Evolutionary conservation across 2,888 invertebrate species (phyloP).

Genomic region (Scaptomyza caliginosa): DNA sequence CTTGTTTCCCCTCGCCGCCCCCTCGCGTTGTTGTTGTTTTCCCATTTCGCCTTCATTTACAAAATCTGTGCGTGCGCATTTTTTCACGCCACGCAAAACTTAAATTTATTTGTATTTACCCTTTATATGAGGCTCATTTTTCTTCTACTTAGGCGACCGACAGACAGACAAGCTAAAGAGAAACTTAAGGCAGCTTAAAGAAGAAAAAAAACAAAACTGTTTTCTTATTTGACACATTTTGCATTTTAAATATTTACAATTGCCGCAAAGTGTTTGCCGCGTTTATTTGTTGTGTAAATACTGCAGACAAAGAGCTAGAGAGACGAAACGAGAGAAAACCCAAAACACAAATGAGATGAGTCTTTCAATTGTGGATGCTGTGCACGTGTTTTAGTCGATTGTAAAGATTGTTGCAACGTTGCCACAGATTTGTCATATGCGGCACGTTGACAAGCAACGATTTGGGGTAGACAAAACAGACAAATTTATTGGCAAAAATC

Average conservation of each 20-base stretch:
- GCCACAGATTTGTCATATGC: slow-evolving; percentile 55
- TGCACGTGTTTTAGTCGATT: slow-evolving; percentile 58
- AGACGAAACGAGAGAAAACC: background rate
- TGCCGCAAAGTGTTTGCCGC: slow-evolving; percentile 70
- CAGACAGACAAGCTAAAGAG: slow-evolving; percentile 46
- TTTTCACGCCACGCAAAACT: slow-evolving; percentile 76
- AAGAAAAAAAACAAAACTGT: slow-evolving; percentile 55
- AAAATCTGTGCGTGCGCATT: slow-evolving; percentile 77
- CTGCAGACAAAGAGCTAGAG: background rate
- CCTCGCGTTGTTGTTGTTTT: slow-evolving; percentile 16
- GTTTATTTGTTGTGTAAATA: slow-evolving; percentile 66
- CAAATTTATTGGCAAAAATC: slow-evolving; percentile 62
- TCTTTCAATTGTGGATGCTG: slow-evolving; percentile 62
- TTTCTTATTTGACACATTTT: slow-evolving; percentile 73
- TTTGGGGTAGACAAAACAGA: slow-evolving; percentile 19
- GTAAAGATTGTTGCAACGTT: slow-evolving; percentile 28
- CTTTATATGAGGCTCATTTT: slow-evolving; percentile 75
- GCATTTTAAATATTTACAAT: slow-evolving; percentile 78
- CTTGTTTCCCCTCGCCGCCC: background rate
- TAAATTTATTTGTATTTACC: slow-evolving; percentile 72
- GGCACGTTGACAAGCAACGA: slow-evolving; percentile 45
- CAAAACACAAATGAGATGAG: slow-evolving; percentile 47
- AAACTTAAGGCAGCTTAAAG: slow-evolving; percentile 59
- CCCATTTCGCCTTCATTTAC: slow-evolving; percentile 67
- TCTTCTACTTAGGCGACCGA: slow-evolving; percentile 55